Evolutionary conservation across 2,888 invertebrate genomes (phyloP), one percentile per base, ranked within the genome.

Genomic region (Erebia ligea): DNA sequence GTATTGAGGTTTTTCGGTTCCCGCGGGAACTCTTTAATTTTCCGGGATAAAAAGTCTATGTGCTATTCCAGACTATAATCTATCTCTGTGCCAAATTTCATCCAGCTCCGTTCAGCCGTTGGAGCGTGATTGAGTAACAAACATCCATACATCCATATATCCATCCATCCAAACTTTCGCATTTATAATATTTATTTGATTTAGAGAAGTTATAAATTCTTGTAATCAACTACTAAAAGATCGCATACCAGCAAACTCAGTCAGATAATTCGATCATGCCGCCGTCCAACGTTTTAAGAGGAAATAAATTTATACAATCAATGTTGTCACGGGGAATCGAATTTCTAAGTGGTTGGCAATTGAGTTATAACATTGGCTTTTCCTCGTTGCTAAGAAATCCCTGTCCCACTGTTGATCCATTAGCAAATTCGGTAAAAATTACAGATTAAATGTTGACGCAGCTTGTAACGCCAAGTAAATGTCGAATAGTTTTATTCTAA

Each of bases 321-420:
- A 67, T 48, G 67, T 17, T 58, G 67, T 67, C 58, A 67, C 57
- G 48, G 58, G 25, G 58, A 67, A 67, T 67, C 48, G 57, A 48
- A 67, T 57, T 48, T n/a, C 67, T 67, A 67, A 67, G 67, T 67
- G 67, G 48, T 48, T 67, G n/a, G 54, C 58, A 67, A 58, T 67
- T 48, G 48, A 58, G 58, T 67, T 67, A 48, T 34, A 67, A 67
- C 48, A 45, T 45, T 58, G 58, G 58, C 57, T 58, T 58, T 57
- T 58, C 65, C 21, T 58, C 25, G n/a, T 57, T 57, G 25, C 19
- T 57, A 15, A 48, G 25, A 48, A 58, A 58, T 67, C 58, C 15
- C 10, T n/a, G 58, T 58, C n/a, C 25, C 25, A 15, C 19, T 48
- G 25, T 58, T 58, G 42, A 17, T 48, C 45, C 40, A 45, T 67